Evolutionary conservation across 2,888 invertebrate genomes (phyloP).

Genomic region (Pterostichus niger): DNA sequence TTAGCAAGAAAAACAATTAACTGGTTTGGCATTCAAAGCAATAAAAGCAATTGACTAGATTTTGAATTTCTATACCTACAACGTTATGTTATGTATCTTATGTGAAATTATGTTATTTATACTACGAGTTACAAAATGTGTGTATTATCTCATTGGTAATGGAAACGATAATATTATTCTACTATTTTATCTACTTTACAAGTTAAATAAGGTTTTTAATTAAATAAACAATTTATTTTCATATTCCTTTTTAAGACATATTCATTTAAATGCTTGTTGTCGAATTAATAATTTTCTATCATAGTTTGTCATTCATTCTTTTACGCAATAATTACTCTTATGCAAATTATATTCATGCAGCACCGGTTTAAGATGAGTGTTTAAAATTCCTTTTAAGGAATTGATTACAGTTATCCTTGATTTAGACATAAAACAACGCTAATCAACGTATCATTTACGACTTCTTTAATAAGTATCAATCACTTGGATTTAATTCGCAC

Average conservation of each 20-base stretch:
- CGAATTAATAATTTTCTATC: neutral
- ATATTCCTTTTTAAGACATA: neutral
- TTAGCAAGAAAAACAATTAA: too few relatives aligned
- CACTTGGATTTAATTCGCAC: neutral
- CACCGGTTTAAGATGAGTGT: too few relatives aligned
- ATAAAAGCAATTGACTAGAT: too few relatives aligned
- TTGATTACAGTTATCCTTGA: conserved; percentile 29
- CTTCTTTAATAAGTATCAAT: conserved; percentile 12
- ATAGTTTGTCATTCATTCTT: conserved; percentile 6
- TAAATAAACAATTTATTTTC: neutral
- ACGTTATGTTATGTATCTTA: too few relatives aligned
- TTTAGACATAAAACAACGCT: conserved; percentile 50
- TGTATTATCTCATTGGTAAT: too few relatives aligned
- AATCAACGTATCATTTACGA: conserved; percentile 14
- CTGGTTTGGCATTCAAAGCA: too few relatives aligned
- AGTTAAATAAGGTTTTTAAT: neutral
- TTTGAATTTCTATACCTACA: too few relatives aligned
- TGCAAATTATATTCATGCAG: neutral
- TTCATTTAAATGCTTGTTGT: conserved; percentile 1
- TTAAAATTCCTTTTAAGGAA: conserved; percentile 25
- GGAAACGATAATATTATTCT: neutral
- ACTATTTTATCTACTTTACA: neutral
- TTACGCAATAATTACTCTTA: conserved; percentile 10
- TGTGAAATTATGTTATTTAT: too few relatives aligned
- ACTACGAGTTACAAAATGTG: too few relatives aligned